Conservation (phyloP, 1,140 invertebrate species). For the Branchinecta lindahli region DNA sequence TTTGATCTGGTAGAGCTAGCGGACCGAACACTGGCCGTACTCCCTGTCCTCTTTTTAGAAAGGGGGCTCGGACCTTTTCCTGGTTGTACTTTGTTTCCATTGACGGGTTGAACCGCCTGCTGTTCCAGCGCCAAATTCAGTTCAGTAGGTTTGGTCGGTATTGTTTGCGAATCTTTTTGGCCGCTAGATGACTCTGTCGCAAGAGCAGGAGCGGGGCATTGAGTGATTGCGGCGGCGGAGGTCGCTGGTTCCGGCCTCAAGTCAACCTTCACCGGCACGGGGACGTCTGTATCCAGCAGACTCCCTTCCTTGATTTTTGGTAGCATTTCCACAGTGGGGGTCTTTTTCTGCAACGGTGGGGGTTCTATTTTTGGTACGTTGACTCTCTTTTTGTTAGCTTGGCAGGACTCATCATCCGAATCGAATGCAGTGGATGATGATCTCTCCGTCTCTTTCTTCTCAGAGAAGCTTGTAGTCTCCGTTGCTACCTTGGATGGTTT, state of each 20-base stretch:
- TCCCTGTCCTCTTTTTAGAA: too few species aligned
- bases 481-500: slow-evolving; percentile 43
- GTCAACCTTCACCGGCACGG: slow-evolving; percentile 23
- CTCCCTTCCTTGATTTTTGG: slow-evolving; percentile 49
- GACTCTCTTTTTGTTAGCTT: slow-evolving; percentile 26
- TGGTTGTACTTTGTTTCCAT: background rate
- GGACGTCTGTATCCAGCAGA: slow-evolving; percentile 42
- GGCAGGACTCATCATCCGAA: slow-evolving; percentile 72
- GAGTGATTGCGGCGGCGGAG: slow-evolving; percentile 20
- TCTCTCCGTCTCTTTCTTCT: slow-evolving; percentile 49
- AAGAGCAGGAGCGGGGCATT: slow-evolving; percentile 17
- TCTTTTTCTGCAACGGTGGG: slow-evolving; percentile 19
- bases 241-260: slow-evolving; percentile 21
- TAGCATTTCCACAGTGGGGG: slow-evolving; percentile 37
- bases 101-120: background rate
- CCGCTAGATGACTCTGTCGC: slow-evolving; percentile 10
- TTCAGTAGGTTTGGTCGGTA: slow-evolving; percentile 12
- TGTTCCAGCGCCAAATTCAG: slow-evolving; percentile 12
- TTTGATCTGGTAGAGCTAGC: background rate
- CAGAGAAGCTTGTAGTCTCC: slow-evolving; percentile 34
- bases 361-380: slow-evolving; percentile 21
- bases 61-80: too few species aligned
- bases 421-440: slow-evolving; percentile 90
- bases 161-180: slow-evolving; percentile 13
- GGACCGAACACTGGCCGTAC: background rate